Base-by-base conservation (phyloP, 2,888 invertebrate species). In the Pachymerium ferrugineum region DNA sequence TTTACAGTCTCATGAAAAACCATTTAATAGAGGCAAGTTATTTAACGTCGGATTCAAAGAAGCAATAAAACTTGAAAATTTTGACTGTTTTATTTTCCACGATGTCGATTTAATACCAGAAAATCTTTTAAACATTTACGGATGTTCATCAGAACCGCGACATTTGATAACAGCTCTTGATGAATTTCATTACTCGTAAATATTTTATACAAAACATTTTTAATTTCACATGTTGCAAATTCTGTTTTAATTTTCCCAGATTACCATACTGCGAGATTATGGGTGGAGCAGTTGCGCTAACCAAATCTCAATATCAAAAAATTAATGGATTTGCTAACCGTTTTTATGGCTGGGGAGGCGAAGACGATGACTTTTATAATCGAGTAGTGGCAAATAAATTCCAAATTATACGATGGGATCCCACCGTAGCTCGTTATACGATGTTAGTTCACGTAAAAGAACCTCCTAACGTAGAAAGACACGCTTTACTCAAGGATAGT, bases 111-210 rank as follows among this genome's bases (percentile, higher is more conserved):
- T 96, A 67, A 85, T 96, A 78, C 96, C 96, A 1, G 83, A 84
- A 77, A 90, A 89, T 82, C 86, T 88, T 54, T 88, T 89, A 14
- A 94, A 95, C 82, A 85, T 95, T 74, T 95, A 95, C 84, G 91
- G 90, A 1, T 95, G 95, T 79, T 88, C 90, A 0, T 86, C 87
- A 79, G 85, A 85, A 77, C 95, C 95, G 0, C 85, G 95, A 70
- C 96, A 96, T 81, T 91, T 96, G 92, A 92, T 93, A 68, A 90
- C 91, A 8, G 91, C 90, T 78, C 86, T 94, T 74, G 92, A 95
- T 83, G 89, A 88, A 72, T 92, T 91, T 74, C 78, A 80, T 42
- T 83, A 82, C 77, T 80, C 77, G 81, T 82, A 78, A 75, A 79
- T 76, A 10, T 12, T 3, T 42, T 42, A 42, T n/a, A n/a, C n/a